These are phyloP conservation scores for Philereme transversata DNA, from an alignment of 2,888 invertebrate species.

Conservation along the genomic window DNA sequence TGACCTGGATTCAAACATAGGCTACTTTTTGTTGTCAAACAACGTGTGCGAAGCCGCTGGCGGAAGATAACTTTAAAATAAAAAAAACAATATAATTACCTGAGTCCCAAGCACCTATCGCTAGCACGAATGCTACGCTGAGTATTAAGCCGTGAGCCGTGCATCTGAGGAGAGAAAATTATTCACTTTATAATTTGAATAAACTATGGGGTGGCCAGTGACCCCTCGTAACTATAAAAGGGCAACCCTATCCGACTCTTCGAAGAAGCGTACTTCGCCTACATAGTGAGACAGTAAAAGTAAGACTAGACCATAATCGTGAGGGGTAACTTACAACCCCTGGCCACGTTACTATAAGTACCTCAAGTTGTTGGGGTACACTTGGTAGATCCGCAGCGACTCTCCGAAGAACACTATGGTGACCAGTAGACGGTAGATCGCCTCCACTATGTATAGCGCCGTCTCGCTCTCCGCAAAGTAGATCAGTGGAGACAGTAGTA, in stretches of 20 bases:
- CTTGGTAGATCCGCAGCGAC: slow-evolving; percentile 78
- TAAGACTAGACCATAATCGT: too few relatives aligned
- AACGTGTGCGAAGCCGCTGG: too few relatives aligned
- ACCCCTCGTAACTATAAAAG: too few relatives aligned
- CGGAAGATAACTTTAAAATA: not conserved
- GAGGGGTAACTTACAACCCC: too few relatives aligned
- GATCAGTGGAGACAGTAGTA: slow-evolving; percentile 76
- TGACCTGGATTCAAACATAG: too few relatives aligned
- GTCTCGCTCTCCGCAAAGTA: slow-evolving; percentile 68
- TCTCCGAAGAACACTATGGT: slow-evolving; percentile 78
- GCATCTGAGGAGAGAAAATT: slow-evolving; percentile 64
- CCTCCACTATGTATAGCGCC: slow-evolving; percentile 74
- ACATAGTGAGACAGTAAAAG: too few relatives aligned
- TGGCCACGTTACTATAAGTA: slow-evolving; percentile 45
- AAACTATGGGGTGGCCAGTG: too few relatives aligned
- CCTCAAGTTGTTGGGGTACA: slow-evolving; percentile 85
- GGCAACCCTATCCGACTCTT: too few relatives aligned
- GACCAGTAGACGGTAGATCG: slow-evolving; percentile 72
- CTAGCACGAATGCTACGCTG: slow-evolving; percentile 77
- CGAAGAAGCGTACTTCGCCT: too few relatives aligned
- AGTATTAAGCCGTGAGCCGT: slow-evolving; percentile 83
- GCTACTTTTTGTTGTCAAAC: too few relatives aligned
- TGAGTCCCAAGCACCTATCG: slow-evolving; percentile 51
- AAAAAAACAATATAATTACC: slow-evolving; percentile 2
- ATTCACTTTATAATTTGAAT: not conserved